Conservation (phyloP, 1,140 invertebrate genomes). For the Tetranychus urticae region DNA sequence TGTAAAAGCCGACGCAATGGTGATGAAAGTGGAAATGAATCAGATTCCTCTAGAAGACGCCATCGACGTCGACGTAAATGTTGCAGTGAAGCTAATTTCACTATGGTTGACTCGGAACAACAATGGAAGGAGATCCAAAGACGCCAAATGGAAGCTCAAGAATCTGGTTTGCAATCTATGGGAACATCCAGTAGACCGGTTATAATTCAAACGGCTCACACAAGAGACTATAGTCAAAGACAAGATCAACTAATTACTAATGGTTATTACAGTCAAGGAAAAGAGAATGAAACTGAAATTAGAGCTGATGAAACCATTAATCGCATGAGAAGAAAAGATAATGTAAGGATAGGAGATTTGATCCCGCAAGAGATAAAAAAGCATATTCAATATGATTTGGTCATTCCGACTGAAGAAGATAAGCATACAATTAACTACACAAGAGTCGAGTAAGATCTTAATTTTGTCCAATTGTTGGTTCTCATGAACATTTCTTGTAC, state of each 20-base stretch:
- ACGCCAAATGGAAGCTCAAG: constrained; percentile 24
- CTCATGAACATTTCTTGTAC: not conserved
- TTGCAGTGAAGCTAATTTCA: constrained; percentile 11
- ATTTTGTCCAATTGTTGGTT: not conserved
- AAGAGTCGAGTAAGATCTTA: constrained; percentile 36
- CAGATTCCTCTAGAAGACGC: constrained; percentile 10
- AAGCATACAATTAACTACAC: constrained; percentile 74
- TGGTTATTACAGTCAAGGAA: constrained; percentile 23
- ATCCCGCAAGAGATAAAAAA: constrained; percentile 39
- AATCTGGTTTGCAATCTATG: not conserved
- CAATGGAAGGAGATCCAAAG: constrained; percentile 65
- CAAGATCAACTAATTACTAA: constrained; percentile 1
- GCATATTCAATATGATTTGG: constrained; percentile 54
- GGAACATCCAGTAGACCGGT: constrained; percentile 27
- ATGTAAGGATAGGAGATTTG: constrained; percentile 19
- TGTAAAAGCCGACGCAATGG: not conserved
- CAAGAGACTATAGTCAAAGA: not conserved
- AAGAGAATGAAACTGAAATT: constrained; percentile 27
- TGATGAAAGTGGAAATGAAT: constrained; percentile 12
- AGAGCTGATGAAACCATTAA: constrained; percentile 16
- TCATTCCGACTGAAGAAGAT: constrained; percentile 71
- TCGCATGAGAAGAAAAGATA: constrained; percentile 18
- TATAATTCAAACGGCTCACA: constrained; percentile 14
- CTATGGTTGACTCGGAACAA: constrained; percentile 52
- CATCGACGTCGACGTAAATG: constrained; percentile 12